Evolutionary conservation across 2,113 vertebrate species (phyloP).

Genomic region (Genyomyrus donnyi): DNA sequence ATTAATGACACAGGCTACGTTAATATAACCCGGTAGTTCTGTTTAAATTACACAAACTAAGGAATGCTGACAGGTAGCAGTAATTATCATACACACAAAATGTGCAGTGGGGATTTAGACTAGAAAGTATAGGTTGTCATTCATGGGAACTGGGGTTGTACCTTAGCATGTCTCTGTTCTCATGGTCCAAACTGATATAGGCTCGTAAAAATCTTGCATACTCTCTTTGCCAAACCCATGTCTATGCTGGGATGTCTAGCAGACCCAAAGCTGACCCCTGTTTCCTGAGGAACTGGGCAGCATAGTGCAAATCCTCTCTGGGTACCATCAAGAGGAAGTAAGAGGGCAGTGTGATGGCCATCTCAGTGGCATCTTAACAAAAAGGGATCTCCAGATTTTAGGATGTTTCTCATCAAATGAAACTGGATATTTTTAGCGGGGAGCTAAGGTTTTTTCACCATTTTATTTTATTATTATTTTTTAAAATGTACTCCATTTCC

Average conservation of each 20-base stretch:
- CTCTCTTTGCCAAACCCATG: background rate
- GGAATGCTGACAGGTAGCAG: background rate
- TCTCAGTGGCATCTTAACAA: background rate
- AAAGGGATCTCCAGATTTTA: background rate
- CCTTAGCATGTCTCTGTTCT: background rate
- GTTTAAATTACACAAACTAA: background rate
- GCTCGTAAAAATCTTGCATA: background rate
- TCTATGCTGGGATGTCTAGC: background rate
- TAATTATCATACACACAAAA: background rate
- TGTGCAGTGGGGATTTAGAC: background rate
- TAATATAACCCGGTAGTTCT: background rate
- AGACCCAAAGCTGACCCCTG: background rate
- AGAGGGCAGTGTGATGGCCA: background rate
- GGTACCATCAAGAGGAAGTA: background rate
- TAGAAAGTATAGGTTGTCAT: background rate
- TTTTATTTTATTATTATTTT: background rate
- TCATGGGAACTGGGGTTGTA: background rate
- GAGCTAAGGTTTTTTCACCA: background rate
- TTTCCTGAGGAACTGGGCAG: background rate
- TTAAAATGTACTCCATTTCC: background rate
- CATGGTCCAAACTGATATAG: background rate
- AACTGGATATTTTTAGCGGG: background rate
- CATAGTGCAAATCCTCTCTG: background rate
- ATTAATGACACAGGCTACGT: background rate
- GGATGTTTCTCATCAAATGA: background rate